Base-by-base conservation (phyloP, 2,797 vertebrate species). In the Epinephelus coioides region DNA sequence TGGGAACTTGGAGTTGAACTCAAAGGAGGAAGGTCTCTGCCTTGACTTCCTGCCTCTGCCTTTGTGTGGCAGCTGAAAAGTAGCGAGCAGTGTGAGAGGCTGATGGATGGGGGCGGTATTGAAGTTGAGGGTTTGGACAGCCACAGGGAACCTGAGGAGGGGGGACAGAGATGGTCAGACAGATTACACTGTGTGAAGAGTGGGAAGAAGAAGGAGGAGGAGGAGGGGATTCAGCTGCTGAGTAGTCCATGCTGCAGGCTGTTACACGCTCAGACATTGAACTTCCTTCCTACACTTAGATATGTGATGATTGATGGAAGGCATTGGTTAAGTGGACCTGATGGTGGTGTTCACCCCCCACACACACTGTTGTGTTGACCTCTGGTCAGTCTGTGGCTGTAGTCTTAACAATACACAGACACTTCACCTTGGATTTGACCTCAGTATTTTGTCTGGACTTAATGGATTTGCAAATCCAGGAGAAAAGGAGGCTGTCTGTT, bases 1-100 rank as follows among this genome's bases (percentile, higher is more conserved):
- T 14, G 55, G 91, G 88, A 92, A 92, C 90, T 92, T 88, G 89
- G 74, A 86, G 84, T 90, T 90, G 78, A 89, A 79, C 85, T 79
- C 51, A 86, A 79, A 50, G 69, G 57, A 84, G 59, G 75, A 66
- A 40, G 62, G 40, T 49, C 10, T 60, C 46, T 23, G 50, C 78
- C 76, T 76, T 30, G 34, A 63, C 74, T 85, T 88, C 79, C 78
- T 83, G 68, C 64, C 70, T 64, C 73, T 53, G 68, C 54, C 76
- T 88, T 91, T 93, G 90, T 92, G 65, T 46, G 49, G 44, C 25
- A 9, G 44, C 63, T 86, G 82, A 90, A 68, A 69, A 50, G 68
- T 69, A 69, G 74, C 56, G 69, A 80, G 59, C 25, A 27, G 69
- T 46, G 21, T 59, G 57, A 47, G 81, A 73, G 86, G 81, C 86